Base-by-base conservation (phyloP, 2,113 vertebrate species). In the Podilymbus podiceps region DNA sequence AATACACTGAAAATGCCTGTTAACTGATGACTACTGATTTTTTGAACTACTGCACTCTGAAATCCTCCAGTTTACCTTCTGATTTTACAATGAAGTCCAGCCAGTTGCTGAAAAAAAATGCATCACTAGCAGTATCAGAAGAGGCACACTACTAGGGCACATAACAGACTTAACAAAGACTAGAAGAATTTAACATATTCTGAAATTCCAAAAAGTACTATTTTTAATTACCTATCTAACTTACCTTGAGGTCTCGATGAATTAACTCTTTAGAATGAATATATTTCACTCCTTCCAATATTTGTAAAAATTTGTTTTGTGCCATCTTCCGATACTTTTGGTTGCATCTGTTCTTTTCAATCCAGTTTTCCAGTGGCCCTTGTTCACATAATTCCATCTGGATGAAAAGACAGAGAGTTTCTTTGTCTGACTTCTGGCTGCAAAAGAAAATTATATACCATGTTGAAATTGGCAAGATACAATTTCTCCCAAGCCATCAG, bases 221-320 rank as follows among this genome's bases (percentile, higher is more conserved):
- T 6, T 38, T 50, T 35, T 33, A n/a, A 71, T 68, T 40, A 74
- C 7, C 58, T 85, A 10, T 69, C 55, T 33, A 74, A 73, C 89
- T 84, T 95, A 98, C 98, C 97, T 98, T 98, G 53, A 98, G 98
- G 68, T 98, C 98, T 97, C 98, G 97, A 79, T 98, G 98, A 95
- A 98, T 98, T 89, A 98, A 92, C 0, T 19, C 3, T 79, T 93
- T 0, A 49, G 86, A 96, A 95, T 98, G 98, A 94, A 98, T 98
- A 75, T 97, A 98, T 7, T 91, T 0, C 40, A 98, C 98, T 85
- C 98, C 98, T 82, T 66, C 4, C 60, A 91, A 53, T 92, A 98
- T 97, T 90, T 98, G 98, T 47, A 92, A 49, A 96, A 98, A 98
- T 33, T 97, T 97, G 4, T n/a, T n/a, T 83, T 97, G 72, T 86